Conservation (phyloP, 1,140 invertebrate genomes). For the Trachelipus rathkii region DNA sequence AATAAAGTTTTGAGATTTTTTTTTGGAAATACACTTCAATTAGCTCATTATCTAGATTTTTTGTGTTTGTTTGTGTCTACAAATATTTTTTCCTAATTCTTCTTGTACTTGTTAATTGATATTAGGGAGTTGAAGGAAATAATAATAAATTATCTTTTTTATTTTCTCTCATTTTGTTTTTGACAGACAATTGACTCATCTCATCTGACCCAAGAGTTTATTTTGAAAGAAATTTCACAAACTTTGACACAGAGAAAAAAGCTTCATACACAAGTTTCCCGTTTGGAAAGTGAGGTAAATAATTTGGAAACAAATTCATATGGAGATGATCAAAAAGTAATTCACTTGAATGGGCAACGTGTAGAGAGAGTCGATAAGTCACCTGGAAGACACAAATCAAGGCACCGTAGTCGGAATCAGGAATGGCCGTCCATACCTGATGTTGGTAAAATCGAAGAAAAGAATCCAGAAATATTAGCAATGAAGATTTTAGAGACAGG, state of each 20-base stretch:
- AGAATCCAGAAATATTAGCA: constrained; percentile 81
- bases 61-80: too few species aligned
- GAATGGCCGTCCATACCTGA: constrained; percentile 87
- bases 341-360: neutral
- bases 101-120: too few species aligned
- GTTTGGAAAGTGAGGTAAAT: constrained; percentile 68
- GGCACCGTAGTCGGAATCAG: constrained; percentile 65
- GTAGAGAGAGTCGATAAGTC: constrained; percentile 35
- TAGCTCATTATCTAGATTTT: too few species aligned
- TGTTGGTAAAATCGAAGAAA: constrained; percentile 82
- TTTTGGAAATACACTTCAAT: too few species aligned
- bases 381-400: constrained; percentile 43
- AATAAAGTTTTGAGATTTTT: too few species aligned
- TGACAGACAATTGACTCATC: constrained; percentile 38
- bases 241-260: constrained; percentile 75
- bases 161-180: too few species aligned
- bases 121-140: too few species aligned
- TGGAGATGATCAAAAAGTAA: constrained; percentile 52
- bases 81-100: too few species aligned
- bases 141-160: too few species aligned
- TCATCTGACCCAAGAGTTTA: constrained; percentile 62
- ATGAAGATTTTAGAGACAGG: constrained; percentile 85
- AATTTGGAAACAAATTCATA: constrained; percentile 63
- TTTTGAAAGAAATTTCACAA: constrained; percentile 76
- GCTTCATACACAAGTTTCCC: constrained; percentile 69